These are phyloP conservation scores for Catostylus mosaicus DNA, from an alignment of 30 jellyfish, hydroid and myxozoan genomes.

Conservation along the genomic window DNA sequence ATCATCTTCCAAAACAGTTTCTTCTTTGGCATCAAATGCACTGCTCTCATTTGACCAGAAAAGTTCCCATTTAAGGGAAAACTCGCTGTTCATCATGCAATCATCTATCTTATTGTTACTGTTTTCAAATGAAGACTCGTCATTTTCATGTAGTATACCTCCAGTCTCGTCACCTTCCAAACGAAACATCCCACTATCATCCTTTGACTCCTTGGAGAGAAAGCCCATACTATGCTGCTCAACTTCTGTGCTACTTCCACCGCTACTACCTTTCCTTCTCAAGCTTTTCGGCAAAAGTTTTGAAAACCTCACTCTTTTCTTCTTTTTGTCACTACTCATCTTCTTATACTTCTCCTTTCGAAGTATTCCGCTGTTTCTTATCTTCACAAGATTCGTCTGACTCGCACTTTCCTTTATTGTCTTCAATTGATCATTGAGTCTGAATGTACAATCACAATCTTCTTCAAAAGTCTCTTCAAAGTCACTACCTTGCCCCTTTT, in stretches of 20 bases:
- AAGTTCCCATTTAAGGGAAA: too few species aligned
- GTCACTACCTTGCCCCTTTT: not conserved
- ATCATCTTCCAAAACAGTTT: not conserved
- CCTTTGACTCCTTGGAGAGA: not conserved
- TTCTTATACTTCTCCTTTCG: not conserved
- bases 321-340: not conserved
- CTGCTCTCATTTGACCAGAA: too few species aligned
- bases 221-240: not conserved
- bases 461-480: not conserved
- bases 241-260: not conserved
- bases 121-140: too few species aligned
- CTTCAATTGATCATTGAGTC: not conserved
- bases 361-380: not conserved
- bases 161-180: too few species aligned
- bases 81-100: too few species aligned
- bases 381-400: constrained; percentile 4
- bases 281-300: not conserved
- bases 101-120: too few species aligned
- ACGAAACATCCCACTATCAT: too few species aligned
- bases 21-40: not conserved
- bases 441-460: not conserved
- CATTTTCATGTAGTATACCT: too few species aligned
- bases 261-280: not conserved
- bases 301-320: not conserved
- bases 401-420: not conserved